Evolutionary conservation across 2,888 invertebrate species (phyloP).

Genomic region (Sarcophaga rosellei): DNA sequence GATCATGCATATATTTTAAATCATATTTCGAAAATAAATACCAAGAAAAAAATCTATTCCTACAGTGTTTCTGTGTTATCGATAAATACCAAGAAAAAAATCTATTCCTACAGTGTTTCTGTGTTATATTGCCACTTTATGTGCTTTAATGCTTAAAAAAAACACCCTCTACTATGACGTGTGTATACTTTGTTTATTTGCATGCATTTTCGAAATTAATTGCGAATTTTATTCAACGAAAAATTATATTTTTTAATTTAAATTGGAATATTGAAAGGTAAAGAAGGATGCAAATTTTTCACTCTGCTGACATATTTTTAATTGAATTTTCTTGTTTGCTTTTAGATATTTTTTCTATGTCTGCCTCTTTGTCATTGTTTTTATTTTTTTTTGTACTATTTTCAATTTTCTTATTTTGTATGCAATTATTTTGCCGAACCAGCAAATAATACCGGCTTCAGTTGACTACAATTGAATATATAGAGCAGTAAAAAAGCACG

Average conservation of each 20-base stretch:
- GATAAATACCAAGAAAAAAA: too few relatives aligned
- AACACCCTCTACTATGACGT: too few relatives aligned
- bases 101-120: too few relatives aligned
- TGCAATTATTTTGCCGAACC: conserved; percentile 44
- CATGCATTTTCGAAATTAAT: too few relatives aligned
- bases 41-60: too few relatives aligned
- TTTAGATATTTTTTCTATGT: conserved; percentile 19
- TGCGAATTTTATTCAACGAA: conserved; percentile 3
- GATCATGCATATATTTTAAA: too few relatives aligned
- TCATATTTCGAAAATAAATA: too few relatives aligned
- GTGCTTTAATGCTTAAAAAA: too few relatives aligned
- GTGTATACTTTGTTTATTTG: too few relatives aligned
- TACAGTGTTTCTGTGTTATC: too few relatives aligned
- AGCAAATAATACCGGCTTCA: conserved; percentile 46
- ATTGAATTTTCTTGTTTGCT: conserved; percentile 51
- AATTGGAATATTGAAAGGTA: conserved; percentile 20
- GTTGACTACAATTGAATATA: conserved; percentile 11
- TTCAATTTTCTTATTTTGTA: conserved; percentile 34
- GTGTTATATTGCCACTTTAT: too few relatives aligned
- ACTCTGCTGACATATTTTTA: conserved; percentile 52
- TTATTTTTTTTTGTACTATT: conserved; percentile 10
- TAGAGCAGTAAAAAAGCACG: conserved; percentile 4
- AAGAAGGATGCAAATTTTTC: conserved; percentile 17
- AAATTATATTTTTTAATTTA: conserved; percentile 45
- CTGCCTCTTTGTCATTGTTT: conserved; percentile 26